Evolutionary conservation across 2,113 vertebrate genomes (phyloP).

Genomic region (Emydocephalus ijimae): DNA sequence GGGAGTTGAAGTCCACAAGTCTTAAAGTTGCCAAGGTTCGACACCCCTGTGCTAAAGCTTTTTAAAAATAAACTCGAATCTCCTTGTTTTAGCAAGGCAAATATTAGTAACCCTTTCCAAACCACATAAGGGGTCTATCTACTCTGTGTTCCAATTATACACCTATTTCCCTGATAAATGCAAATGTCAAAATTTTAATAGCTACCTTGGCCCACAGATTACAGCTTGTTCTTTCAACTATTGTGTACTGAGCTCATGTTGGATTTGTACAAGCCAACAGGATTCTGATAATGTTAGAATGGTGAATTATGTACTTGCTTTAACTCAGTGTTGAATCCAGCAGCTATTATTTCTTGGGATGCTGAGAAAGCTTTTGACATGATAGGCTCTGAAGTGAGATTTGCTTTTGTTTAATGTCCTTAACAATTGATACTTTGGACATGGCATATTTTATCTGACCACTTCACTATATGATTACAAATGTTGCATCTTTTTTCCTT

Average conservation of each 20-base stretch:
- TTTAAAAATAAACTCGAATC: background rate
- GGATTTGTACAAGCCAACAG: background rate
- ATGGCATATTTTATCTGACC: background rate
- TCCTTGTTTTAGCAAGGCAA: background rate
- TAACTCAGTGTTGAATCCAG: background rate
- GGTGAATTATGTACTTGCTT: background rate
- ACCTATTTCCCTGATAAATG: background rate
- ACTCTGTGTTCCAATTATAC: background rate
- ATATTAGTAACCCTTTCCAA: background rate
- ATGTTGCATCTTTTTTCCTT: background rate
- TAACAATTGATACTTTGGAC: background rate
- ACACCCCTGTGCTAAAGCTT: no score
- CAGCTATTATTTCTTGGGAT: background rate
- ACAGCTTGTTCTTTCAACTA: background rate
- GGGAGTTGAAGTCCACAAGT: no score
- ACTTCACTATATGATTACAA: background rate
- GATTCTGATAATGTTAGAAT: background rate
- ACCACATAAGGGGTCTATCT: background rate
- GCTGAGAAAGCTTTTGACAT: background rate
- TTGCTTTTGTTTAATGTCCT: background rate
- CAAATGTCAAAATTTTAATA: background rate
- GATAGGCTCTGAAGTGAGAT: background rate
- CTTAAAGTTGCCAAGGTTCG: no score
- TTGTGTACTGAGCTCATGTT: background rate
- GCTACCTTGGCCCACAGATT: background rate